A percentile compares a stretch with the other conserved stretches of the same genome.
These are phyloP conservation scores for Anadara kagoshimensis DNA, from an alignment of 1,140 invertebrate genomes.

Conservation along the genomic window DNA sequence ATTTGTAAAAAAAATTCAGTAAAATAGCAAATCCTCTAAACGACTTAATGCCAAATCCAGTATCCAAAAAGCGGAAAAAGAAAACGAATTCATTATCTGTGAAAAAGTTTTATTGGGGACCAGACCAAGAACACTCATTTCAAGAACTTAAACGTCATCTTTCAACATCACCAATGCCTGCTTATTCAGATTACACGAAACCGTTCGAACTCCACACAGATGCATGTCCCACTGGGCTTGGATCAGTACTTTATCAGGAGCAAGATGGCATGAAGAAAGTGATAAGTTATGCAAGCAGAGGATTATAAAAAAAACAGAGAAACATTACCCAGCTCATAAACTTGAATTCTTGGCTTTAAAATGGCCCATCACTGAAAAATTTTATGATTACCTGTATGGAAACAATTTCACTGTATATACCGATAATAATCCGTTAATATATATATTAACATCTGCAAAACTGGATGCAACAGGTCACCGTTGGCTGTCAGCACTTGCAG, in stretches of 20 bases:
- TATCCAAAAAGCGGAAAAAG: slow-evolving; percentile 10
- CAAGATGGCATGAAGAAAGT: slow-evolving; percentile 20
- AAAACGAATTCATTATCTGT: slow-evolving; percentile 39
- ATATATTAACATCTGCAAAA: slow-evolving; percentile 31
- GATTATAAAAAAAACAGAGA: slow-evolving; percentile 27
- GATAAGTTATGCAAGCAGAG: slow-evolving; percentile 31
- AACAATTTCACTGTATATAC: slow-evolving; percentile 26
- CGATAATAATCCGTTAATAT: slow-evolving; percentile 31
- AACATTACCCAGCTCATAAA: slow-evolving; percentile 28
- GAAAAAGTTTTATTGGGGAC: slow-evolving; percentile 8
- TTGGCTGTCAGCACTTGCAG: slow-evolving; percentile 32
- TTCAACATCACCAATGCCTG: slow-evolving; percentile 50
- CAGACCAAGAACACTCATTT: slow-evolving; percentile 37
- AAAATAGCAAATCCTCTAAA: slow-evolving; percentile 65
- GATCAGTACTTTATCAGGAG: slow-evolving; percentile 57
- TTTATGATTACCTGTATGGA: slow-evolving; percentile 33
- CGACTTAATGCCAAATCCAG: slow-evolving; percentile 47
- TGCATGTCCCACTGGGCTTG: slow-evolving; percentile 69
- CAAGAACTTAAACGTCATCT: slow-evolving; percentile 55
- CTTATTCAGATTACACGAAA: slow-evolving; percentile 59
- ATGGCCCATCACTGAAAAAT: slow-evolving; percentile 41
- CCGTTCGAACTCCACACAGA: slow-evolving; percentile 74
- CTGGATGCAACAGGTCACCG: slow-evolving; percentile 38
- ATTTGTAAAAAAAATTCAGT: slow-evolving; percentile 69
- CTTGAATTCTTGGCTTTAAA: slow-evolving; percentile 39